Evolutionary conservation across 1,140 invertebrate species (phyloP).

Genomic region (Notospermus geniculatus): DNA sequence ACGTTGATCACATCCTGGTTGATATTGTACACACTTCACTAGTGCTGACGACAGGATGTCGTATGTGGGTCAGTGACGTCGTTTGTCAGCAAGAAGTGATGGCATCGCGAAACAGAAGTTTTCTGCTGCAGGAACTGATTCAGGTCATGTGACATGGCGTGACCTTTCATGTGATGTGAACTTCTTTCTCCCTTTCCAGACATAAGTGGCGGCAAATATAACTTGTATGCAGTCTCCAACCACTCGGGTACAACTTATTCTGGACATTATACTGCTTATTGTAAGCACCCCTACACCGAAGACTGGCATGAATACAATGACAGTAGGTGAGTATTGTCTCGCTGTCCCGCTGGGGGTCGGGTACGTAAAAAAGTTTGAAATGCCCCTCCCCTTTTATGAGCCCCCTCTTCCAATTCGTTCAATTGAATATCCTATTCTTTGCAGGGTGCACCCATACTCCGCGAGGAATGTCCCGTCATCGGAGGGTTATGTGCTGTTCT

Average conservation of each 20-base stretch:
- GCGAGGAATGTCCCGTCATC: slow-evolving; percentile 67
- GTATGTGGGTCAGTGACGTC: too few relatives aligned
- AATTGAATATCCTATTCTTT: slow-evolving; percentile 15
- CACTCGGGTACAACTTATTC: slow-evolving; percentile 89
- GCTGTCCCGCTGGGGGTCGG: too few relatives aligned
- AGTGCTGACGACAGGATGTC: too few relatives aligned
- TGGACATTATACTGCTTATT: slow-evolving; percentile 92
- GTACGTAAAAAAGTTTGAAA: not conserved
- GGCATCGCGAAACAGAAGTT: too few relatives aligned
- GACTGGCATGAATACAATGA: slow-evolving; percentile 95
- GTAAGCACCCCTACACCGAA: slow-evolving; percentile 80
- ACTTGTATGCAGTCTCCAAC: slow-evolving; percentile 87
- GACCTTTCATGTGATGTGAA: too few relatives aligned
- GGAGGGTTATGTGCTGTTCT: slow-evolving; percentile 91
- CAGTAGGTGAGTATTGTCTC: slow-evolving; percentile 69
- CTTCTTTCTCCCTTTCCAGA: slow-evolving; percentile 3
- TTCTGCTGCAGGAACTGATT: too few relatives aligned
- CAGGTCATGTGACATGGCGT: too few relatives aligned
- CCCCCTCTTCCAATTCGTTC: not conserved
- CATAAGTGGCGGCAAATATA: slow-evolving; percentile 61
- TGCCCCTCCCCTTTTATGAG: not conserved
- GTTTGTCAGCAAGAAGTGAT: too few relatives aligned
- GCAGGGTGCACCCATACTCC: slow-evolving; percentile 63
- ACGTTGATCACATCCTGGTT: not conserved
- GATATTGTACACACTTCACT: not conserved